phyloP scores from a whole-genome alignment of 2,888 invertebrate species.

The Synanthedon andrenaeformis region DNA sequence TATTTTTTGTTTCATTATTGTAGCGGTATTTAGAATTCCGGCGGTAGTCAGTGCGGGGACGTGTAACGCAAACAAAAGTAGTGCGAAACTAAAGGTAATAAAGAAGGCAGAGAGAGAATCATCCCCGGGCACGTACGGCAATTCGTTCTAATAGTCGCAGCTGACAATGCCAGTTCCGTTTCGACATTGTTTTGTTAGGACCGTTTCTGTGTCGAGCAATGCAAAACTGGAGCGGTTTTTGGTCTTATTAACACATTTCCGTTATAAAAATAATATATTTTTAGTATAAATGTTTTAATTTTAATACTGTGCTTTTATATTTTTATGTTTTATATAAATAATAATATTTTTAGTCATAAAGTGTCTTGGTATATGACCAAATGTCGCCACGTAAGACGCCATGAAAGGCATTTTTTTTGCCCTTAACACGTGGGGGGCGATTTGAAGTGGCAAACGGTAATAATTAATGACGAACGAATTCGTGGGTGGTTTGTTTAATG shows the following conservation, averaged over 20 bases:
- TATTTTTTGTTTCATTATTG: conserved; percentile 24
- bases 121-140: conserved; percentile 52
- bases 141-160: conserved; percentile 59
- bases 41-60: conserved; percentile 26
- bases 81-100: conserved; percentile 50
- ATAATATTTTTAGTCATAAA: too few relatives aligned
- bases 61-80: conserved; percentile 52
- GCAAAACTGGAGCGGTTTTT: conserved; percentile 41
- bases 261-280: too few relatives aligned
- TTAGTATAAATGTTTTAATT: too few relatives aligned
- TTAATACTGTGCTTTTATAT: too few relatives aligned
- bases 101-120: conserved; percentile 34
- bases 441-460: conserved; percentile 46
- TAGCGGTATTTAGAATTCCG: conserved; percentile 31
- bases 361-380: neutral
- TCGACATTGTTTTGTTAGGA: conserved; percentile 58
- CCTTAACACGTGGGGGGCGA: conserved; percentile 48
- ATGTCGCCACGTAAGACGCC: neutral
- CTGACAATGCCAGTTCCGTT: conserved; percentile 38
- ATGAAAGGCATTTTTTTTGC: conserved; percentile 22
- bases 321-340: too few relatives aligned
- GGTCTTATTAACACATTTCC: neutral
- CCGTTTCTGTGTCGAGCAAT: conserved; percentile 32
- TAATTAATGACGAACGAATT: conserved; percentile 57
- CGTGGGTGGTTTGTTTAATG: conserved; percentile 47